Conservation (phyloP, 2,113 vertebrate species). For the Bufo gargarizans region DNA sequence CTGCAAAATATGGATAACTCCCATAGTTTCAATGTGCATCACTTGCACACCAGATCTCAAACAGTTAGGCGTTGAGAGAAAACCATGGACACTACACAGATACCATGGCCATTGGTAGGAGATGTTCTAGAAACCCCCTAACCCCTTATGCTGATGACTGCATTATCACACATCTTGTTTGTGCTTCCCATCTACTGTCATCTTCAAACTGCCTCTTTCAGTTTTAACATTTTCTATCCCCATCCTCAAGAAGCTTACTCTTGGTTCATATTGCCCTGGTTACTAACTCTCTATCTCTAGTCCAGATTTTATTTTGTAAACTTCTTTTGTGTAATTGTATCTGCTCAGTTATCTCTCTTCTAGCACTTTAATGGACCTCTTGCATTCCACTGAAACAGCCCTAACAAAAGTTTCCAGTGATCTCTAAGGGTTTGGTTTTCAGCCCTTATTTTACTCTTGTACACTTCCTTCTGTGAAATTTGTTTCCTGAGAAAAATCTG, state of each 20-base stretch:
- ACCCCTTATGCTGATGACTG: neutral
- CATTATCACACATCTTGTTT: neutral
- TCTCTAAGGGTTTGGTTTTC: neutral
- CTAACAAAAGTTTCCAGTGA: neutral
- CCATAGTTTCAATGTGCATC: too few relatives aligned
- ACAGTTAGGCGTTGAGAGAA: too few relatives aligned
- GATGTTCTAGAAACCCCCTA: neutral
- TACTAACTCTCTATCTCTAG: neutral
- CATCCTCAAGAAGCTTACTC: neutral
- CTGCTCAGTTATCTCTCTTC: neutral
- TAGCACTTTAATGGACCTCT: neutral
- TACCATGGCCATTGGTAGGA: too few relatives aligned
- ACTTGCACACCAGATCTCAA: too few relatives aligned
- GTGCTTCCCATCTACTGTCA: neutral
- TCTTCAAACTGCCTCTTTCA: neutral
- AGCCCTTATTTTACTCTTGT: neutral
- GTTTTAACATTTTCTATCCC: neutral
- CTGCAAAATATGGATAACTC: too few relatives aligned
- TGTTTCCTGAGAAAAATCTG: too few relatives aligned
- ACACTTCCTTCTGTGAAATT: neutral
- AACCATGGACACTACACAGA: too few relatives aligned
- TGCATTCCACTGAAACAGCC: neutral
- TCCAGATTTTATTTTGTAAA: neutral
- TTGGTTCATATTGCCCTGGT: neutral
- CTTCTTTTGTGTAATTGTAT: neutral